Percentiles rank a stretch among this genome's conserved stretches.
Evolutionary conservation across 2,888 invertebrate species (phyloP).

Genomic region (Bombylius major): DNA sequence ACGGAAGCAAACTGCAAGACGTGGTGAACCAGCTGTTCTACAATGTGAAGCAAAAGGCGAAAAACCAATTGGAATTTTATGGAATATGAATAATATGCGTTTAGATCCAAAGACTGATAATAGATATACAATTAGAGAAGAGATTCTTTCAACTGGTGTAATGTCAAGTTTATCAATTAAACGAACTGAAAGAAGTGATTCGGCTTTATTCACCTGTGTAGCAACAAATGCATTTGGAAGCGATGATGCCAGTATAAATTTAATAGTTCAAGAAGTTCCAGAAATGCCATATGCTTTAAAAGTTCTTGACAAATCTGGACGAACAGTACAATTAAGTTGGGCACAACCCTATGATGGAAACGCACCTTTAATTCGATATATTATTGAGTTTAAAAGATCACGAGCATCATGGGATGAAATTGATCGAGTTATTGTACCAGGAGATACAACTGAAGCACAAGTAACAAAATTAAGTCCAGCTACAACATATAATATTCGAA

Average conservation of each 20-base stretch:
- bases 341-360: constrained; percentile 86
- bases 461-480: constrained; percentile 81
- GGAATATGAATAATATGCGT: constrained; percentile 91
- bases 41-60: constrained; percentile 90
- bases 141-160: constrained; percentile 76
- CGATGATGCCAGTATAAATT: constrained; percentile 89
- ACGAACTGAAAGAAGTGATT: constrained; percentile 76
- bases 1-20: constrained; percentile 79
- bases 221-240: constrained; percentile 90
- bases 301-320: constrained; percentile 82
- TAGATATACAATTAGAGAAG: constrained; percentile 70
- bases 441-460: constrained; percentile 76
- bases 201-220: constrained; percentile 81
- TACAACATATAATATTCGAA: constrained; percentile 83
- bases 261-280: constrained; percentile 74
- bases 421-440: constrained; percentile 79
- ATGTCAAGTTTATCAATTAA: constrained; percentile 81
- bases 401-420: constrained; percentile 74
- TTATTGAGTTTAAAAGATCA: constrained; percentile 83
- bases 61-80: constrained; percentile 85
- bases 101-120: constrained; percentile 81
- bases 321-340: constrained; percentile 84
- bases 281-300: constrained; percentile 81
- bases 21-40: constrained; percentile 80
- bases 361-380: constrained; percentile 76